Conservation (phyloP, 2,888 invertebrate genomes). For the Melolontha melolontha region DNA sequence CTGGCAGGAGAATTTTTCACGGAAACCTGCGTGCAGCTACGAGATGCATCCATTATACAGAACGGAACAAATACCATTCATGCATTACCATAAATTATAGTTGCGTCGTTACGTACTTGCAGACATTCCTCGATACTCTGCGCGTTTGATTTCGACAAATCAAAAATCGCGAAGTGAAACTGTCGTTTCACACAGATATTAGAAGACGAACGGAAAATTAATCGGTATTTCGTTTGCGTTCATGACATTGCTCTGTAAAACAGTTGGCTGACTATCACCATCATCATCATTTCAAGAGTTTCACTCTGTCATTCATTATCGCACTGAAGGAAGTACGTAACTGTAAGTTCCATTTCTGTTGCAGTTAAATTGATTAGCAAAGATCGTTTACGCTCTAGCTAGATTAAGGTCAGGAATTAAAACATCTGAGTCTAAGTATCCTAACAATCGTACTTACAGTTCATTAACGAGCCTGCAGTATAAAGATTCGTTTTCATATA, state of each 20-base stretch:
- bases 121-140: not conserved
- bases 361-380: slow-evolving; percentile 17
- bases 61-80: slow-evolving; percentile 8
- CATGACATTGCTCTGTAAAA: too few relatives aligned
- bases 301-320: slow-evolving; percentile 5
- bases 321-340: not conserved
- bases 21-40: slow-evolving; percentile 8
- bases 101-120: not conserved
- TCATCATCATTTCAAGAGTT: not conserved
- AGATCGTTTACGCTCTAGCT: slow-evolving; percentile 5
- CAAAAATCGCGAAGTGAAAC: too few relatives aligned
- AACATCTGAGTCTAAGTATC: slow-evolving; percentile 3
- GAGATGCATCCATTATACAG: slow-evolving; percentile 1
- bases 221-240: too few relatives aligned
- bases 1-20: slow-evolving; percentile 10
- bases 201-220: too few relatives aligned
- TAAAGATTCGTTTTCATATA: too few relatives aligned
- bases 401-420: slow-evolving; percentile 26
- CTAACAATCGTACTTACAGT: slow-evolving; percentile 9
- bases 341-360: slow-evolving; percentile 10
- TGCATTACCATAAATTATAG: slow-evolving; percentile 8
- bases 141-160: not conserved
- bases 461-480: not conserved
- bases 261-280: slow-evolving; percentile 11
- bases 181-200: too few relatives aligned